A percentile compares a stretch with the other conserved stretches of the same genome.
phyloP scores from a whole-genome alignment of 2,113 vertebrate species.

The Panurus biarmicus region DNA sequence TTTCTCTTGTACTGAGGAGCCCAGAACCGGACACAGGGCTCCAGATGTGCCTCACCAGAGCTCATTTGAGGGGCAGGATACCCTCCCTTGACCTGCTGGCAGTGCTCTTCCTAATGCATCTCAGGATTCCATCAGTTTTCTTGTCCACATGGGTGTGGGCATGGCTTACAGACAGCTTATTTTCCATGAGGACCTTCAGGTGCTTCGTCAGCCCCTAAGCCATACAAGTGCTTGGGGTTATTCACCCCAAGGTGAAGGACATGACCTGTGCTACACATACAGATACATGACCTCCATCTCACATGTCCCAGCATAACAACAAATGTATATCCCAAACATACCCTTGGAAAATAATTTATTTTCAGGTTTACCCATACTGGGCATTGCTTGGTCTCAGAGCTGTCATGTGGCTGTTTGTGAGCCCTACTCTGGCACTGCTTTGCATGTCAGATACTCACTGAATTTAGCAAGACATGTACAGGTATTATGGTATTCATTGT shows the following conservation, averaged over 20 bases:
- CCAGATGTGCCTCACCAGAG: not conserved
- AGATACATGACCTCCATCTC: fast-evolving
- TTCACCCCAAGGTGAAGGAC: not conserved
- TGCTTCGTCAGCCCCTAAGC: not conserved
- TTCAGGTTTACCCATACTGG: not conserved
- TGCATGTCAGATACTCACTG: not conserved
- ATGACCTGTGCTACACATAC: fast-evolving
- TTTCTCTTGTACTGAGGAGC: not conserved
- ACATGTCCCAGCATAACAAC: fast-evolving
- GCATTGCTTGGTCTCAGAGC: not conserved
- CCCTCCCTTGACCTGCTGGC: not conserved
- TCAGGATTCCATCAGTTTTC: not conserved
- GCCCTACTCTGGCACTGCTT: not conserved
- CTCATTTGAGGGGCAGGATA: not conserved
- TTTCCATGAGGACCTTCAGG: not conserved
- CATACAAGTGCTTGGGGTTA: not conserved
- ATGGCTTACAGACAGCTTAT: not conserved
- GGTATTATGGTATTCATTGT: too few relatives aligned
- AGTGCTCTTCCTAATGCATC: not conserved
- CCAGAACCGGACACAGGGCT: not conserved
- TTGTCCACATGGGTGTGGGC: fast-evolving
- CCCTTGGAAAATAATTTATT: fast-evolving
- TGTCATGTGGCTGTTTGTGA: not conserved
- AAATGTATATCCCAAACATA: too few relatives aligned
- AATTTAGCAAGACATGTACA: not conserved